phyloP scores from a whole-genome alignment of 2,888 invertebrate species.

The Cheilosia variabilis region DNA sequence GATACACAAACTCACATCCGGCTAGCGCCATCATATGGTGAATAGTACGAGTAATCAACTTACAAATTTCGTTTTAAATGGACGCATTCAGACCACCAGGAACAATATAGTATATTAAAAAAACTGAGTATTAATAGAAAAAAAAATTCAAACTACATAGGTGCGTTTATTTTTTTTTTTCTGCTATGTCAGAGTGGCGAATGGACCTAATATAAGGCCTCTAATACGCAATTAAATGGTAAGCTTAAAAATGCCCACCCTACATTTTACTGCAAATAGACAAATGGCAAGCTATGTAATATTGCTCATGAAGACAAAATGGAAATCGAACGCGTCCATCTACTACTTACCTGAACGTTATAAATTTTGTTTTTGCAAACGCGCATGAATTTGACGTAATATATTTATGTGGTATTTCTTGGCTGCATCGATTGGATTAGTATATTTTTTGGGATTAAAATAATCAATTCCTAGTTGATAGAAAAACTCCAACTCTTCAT shows the following conservation, averaged over 20 bases:
- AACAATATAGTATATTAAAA: not conserved
- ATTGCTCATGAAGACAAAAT: not conserved
- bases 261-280: too few relatives aligned
- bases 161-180: too few relatives aligned
- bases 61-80: not conserved
- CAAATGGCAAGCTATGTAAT: too few relatives aligned
- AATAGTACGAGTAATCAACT: too few relatives aligned
- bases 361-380: conserved; percentile 46
- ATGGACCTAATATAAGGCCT: too few relatives aligned
- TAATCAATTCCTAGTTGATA: conserved; percentile 24
- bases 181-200: too few relatives aligned
- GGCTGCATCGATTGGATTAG: conserved; percentile 55
- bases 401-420: conserved; percentile 52
- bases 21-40: too few relatives aligned
- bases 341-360: conserved; percentile 19
- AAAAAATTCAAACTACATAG: too few relatives aligned
- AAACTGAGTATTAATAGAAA: too few relatives aligned
- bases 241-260: too few relatives aligned
- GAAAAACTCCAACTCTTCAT: conserved; percentile 10
- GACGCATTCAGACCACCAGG: not conserved
- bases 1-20: too few relatives aligned
- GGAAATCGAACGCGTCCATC: not conserved
- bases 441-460: conserved; percentile 29
- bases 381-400: conserved; percentile 67
- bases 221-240: too few relatives aligned